Percentiles rank a stretch among this genome's conserved stretches.
phyloP scores from a whole-genome alignment of 2,113 vertebrate genomes.

The Hucho hucho region DNA sequence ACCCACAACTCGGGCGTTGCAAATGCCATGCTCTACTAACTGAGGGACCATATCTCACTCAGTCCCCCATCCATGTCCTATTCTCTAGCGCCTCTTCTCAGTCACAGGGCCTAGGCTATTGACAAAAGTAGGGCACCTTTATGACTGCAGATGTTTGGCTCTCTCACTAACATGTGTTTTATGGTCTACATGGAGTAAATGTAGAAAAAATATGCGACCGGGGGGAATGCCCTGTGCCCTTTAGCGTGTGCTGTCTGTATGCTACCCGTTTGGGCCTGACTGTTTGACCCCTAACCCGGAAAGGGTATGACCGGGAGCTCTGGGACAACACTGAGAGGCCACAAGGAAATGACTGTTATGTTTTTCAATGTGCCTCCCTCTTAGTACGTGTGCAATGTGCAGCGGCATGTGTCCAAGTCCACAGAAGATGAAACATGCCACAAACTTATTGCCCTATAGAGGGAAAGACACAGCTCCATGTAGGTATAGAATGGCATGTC shows the following conservation, averaged over 20 bases:
- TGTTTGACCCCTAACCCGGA: conserved; percentile 51
- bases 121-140: background rate
- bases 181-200: conserved; percentile 21
- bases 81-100: too few species aligned
- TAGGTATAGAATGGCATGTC: conserved; percentile 41
- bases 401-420: conserved; percentile 45
- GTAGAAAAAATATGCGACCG: conserved; percentile 49
- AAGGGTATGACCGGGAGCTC: conserved; percentile 36
- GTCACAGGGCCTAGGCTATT: conserved; percentile 1
- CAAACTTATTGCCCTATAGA: conserved; percentile 18
- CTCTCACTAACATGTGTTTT: background rate
- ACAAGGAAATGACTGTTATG: conserved; percentile 59
- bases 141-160: background rate
- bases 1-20: too few species aligned
- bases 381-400: background rate
- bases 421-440: conserved; percentile 24
- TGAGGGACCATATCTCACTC: background rate
- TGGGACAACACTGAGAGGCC: conserved; percentile 41
- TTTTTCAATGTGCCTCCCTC: conserved; percentile 37
- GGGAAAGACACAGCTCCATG: conserved; percentile 15
- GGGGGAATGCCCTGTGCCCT: conserved; percentile 57
- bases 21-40: too few species aligned
- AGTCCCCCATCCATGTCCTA: background rate
- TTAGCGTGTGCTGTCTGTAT: conserved; percentile 50
- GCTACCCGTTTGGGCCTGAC: conserved; percentile 60